These are phyloP conservation scores for Sinodicranocentrus sp. DNA, from an alignment of 2,888 invertebrate genomes.

Conservation along the genomic window DNA sequence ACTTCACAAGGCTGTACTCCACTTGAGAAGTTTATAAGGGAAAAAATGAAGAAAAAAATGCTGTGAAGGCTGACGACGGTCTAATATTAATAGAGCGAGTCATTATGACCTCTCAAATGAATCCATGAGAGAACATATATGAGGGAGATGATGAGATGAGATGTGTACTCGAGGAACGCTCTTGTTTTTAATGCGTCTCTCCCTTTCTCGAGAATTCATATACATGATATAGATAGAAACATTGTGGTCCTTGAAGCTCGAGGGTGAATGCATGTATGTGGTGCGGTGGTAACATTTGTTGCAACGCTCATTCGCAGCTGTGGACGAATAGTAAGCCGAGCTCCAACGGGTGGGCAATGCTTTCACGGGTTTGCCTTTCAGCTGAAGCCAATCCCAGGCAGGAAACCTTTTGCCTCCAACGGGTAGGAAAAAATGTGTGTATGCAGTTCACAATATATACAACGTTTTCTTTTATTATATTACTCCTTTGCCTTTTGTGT, in stretches of 20 bases:
- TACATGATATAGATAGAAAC: not conserved
- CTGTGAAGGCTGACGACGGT: conserved; percentile 46
- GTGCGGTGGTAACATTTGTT: conserved; percentile 76
- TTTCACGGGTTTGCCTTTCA: conserved; percentile 73
- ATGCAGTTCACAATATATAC: not conserved
- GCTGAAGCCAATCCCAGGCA: conserved; percentile 74
- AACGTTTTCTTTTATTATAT: not conserved
- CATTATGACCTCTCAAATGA: conserved; percentile 77
- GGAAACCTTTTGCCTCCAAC: conserved; percentile 71
- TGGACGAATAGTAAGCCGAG: conserved; percentile 73
- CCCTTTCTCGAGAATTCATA: not conserved
- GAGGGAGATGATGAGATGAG: conserved; percentile 42
- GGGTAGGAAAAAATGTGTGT: conserved; percentile 3
- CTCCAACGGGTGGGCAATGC: conserved; percentile 58
- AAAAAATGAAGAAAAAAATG: conserved; percentile 7
- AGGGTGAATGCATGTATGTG: conserved; percentile 42
- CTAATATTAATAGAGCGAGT: conserved; percentile 76
- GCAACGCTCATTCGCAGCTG: conserved; percentile 77
- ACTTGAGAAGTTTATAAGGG: conserved; percentile 4
- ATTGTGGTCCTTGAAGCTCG: not conserved
- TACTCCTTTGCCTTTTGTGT: not conserved
- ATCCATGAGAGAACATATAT: conserved; percentile 74
- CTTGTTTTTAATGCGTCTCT: not conserved
- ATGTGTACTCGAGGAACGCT: not conserved
- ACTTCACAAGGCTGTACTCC: not conserved